Evolutionary conservation across 2,888 invertebrate genomes (phyloP).

Genomic region (Euphydryas editha): DNA sequence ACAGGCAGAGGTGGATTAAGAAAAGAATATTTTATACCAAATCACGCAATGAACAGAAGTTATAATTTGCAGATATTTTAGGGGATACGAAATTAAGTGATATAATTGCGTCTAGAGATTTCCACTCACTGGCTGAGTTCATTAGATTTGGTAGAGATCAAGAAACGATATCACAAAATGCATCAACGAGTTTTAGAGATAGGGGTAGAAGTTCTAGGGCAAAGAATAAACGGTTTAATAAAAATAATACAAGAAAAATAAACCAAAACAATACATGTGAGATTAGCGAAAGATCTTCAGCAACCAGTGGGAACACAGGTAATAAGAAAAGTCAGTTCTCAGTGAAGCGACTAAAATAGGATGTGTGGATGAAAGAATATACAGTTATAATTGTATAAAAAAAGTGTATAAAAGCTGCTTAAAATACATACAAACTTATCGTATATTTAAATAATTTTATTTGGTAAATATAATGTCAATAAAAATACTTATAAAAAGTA

Average conservation of each 20-base stretch:
- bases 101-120: slow-evolving; percentile 31
- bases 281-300: not conserved
- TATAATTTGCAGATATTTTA: slow-evolving; percentile 25
- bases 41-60: not conserved
- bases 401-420: no score
- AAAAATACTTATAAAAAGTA: no score
- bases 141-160: slow-evolving; percentile 25
- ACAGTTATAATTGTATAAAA: no score
- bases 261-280: slow-evolving; percentile 5
- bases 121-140: slow-evolving; percentile 29
- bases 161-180: slow-evolving; percentile 12
- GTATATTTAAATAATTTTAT: no score
- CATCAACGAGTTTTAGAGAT: slow-evolving; percentile 18
- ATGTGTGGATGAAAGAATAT: no score
- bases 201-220: slow-evolving; percentile 14
- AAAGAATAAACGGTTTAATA: slow-evolving; percentile 16
- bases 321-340: no score
- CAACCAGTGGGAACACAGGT: not conserved
- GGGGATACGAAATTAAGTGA: slow-evolving; percentile 23
- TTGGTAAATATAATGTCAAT: no score
- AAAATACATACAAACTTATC: no score
- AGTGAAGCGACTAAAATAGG: not conserved
- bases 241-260: slow-evolving; percentile 1
- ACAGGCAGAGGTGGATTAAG: slow-evolving; percentile 4
- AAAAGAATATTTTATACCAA: not conserved